Evolutionary conservation across 2,113 vertebrate genomes (phyloP), one percentile per base, ranked within the genome.

Genomic region (Misgurnus anguillicaudatus): DNA sequence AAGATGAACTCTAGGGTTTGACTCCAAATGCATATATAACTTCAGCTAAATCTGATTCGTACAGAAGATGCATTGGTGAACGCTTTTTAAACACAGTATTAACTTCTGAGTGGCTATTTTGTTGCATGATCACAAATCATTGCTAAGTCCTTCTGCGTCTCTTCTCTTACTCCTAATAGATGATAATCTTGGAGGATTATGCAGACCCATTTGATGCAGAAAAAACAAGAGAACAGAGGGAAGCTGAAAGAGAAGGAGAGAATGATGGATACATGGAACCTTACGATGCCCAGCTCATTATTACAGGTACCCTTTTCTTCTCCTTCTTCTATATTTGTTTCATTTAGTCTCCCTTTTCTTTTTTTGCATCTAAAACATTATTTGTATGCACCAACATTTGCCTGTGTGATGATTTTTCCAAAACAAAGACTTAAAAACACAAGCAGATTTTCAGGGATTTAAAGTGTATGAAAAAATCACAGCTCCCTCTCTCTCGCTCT

Each of bases 211-310:
- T 96, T 0, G 97, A 99, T 0, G 96, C 97, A 8, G 96, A 96
- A 73, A 91, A 93, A 80, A 97, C 95, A 0, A 97, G 92, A 78
- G 96, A 94, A 47, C 97, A 97, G 80, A 91, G 96, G 42, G 96
- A 97, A 0, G 95, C 95, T 0, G 97, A 98, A 90, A 87, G 95
- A 81, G 92, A 91, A 0, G 95, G 95, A 0, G 93, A 96, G 82
- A 98, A 99, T 0, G 96, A 99, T 0, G 96, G 96, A 0, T 98
- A 98, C 87, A 97, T 98, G 96, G 97, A 98, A 47, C 97, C 97
- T 1, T 99, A 99, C 0, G 97, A 98, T 0, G 97, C 97, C 0
- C 96, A 98, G 88, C 96, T 98, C 74, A 98, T 99, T 91, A 99
- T 99, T 82, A 98, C 97, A 89, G 97, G 97, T 97, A 67, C 1